phyloP scores from a whole-genome alignment of 2,888 invertebrate species.

The Arenicola marina region DNA sequence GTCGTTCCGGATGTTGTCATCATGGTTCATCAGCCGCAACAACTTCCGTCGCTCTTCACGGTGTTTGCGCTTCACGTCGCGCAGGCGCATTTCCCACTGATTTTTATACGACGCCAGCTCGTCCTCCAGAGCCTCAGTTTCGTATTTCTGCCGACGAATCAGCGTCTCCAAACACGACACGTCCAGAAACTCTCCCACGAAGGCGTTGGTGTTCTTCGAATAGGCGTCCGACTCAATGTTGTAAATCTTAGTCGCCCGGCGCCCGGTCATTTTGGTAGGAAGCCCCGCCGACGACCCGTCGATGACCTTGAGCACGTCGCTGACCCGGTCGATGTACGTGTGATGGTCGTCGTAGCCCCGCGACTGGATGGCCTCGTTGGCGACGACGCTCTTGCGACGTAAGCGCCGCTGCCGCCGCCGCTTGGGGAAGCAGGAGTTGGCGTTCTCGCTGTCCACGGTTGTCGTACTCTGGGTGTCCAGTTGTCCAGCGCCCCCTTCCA shows the following conservation, averaged over 20 bases:
- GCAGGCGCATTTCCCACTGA: neutral
- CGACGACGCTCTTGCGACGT: no score
- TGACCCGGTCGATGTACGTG: neutral
- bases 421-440: constrained; percentile 2
- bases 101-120: neutral
- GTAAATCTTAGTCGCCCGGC: neutral
- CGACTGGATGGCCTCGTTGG: neutral
- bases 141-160: neutral
- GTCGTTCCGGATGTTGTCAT: neutral
- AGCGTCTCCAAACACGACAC: neutral
- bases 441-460: neutral
- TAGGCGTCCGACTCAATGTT: neutral
- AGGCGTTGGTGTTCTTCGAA: neutral
- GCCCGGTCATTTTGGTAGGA: neutral
- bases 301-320: neutral
- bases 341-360: neutral
- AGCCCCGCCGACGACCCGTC: neutral
- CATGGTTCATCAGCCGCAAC: constrained; percentile 3
- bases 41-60: constrained; percentile 2
- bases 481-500: neutral
- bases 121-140: neutral
- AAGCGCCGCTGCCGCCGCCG: no score
- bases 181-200: neutral
- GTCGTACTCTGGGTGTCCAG: neutral
- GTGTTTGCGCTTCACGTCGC: constrained; percentile 1